Conservation (phyloP, 2,113 vertebrate genomes). For the Aleadryas rufinucha region DNA sequence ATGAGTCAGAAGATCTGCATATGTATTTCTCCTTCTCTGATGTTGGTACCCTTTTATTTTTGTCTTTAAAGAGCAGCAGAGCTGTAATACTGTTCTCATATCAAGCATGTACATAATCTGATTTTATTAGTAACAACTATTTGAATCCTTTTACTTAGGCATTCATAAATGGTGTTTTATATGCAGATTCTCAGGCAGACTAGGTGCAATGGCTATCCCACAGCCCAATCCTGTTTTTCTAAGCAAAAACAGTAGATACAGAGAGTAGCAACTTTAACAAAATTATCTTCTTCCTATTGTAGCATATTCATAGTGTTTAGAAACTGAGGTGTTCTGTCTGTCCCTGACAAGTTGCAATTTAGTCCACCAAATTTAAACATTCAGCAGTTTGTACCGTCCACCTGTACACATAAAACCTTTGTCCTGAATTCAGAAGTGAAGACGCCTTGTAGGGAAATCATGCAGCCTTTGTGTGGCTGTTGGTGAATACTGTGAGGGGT, state of each 20-base stretch:
- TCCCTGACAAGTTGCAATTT: background rate
- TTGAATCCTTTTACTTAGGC: background rate
- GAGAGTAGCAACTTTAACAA: background rate
- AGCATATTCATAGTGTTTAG: background rate
- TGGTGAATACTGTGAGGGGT: background rate
- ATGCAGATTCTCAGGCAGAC: background rate
- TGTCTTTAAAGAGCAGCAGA: background rate
- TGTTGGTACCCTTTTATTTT: background rate
- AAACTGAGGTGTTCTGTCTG: background rate
- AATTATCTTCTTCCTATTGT: background rate
- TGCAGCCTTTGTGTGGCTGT: background rate
- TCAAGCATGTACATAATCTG: background rate
- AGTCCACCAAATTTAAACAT: background rate
- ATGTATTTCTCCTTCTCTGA: background rate
- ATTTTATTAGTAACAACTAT: background rate
- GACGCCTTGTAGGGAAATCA: background rate
- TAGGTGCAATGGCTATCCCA: background rate
- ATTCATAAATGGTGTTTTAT: background rate
- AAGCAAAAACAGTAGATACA: background rate
- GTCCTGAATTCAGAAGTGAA: background rate
- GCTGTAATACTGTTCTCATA: background rate
- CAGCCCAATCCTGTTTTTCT: background rate
- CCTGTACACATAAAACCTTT: background rate
- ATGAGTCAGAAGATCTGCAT: background rate
- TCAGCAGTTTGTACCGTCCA: background rate